These are phyloP conservation scores for Eretmochelys imbricata DNA, from an alignment of 2,113 vertebrate genomes.

Conservation along the genomic window DNA sequence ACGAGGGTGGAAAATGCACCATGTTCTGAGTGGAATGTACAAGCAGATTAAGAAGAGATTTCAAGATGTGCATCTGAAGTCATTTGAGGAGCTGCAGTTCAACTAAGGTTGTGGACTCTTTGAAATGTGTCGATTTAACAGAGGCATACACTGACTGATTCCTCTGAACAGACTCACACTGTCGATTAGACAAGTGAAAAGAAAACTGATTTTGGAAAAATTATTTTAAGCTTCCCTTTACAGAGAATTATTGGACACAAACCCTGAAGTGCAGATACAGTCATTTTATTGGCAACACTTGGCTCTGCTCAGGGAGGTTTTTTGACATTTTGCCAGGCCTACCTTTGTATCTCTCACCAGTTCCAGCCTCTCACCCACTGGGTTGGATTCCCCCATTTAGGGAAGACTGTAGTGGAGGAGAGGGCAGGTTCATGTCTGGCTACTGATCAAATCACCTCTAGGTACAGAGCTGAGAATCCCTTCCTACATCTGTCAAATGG, in stretches of 20 bases:
- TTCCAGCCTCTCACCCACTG: neutral
- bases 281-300: neutral
- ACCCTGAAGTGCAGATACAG: neutral
- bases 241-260: neutral
- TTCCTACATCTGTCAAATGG: neutral
- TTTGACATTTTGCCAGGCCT: neutral
- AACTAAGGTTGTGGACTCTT: neutral
- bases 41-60: neutral
- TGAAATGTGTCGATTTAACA: neutral
- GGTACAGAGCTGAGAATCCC: neutral
- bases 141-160: too few relatives aligned
- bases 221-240: neutral
- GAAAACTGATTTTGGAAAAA: neutral
- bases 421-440: neutral
- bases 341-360: neutral
- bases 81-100: neutral
- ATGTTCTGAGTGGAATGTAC: neutral
- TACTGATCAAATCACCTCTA: neutral
- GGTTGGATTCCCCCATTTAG: neutral
- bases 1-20: neutral
- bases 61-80: neutral
- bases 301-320: neutral
- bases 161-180: neutral
- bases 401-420: neutral
- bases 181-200: neutral